phyloP scores from a whole-genome alignment of 2,888 invertebrate genomes.

The Caenorhabditis sp. region DNA sequence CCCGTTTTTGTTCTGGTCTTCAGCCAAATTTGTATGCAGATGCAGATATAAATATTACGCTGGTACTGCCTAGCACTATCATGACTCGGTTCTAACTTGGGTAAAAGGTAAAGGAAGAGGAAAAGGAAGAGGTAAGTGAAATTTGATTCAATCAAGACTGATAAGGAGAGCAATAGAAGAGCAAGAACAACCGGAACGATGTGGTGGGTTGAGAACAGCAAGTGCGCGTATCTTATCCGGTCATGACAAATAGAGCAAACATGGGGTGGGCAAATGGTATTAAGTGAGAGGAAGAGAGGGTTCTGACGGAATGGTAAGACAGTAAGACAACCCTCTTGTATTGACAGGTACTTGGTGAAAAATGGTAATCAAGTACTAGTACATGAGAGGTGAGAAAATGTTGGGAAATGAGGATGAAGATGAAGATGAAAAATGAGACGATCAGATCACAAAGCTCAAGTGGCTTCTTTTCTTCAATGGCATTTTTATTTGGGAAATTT shows the following conservation, averaged over 20 bases:
- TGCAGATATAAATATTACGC: no score
- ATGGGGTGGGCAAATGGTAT: conserved; percentile 27
- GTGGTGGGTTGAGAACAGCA: neutral
- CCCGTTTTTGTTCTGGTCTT: conserved; percentile 16
- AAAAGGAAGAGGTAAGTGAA: no score
- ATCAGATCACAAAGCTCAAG: conserved; percentile 26
- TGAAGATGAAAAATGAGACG: conserved; percentile 29
- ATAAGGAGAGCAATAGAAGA: neutral
- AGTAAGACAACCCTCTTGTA: no score
- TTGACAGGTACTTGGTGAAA: conserved; percentile 56
- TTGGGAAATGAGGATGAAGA: no score
- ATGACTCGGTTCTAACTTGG: neutral
- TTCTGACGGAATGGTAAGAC: conserved; percentile 34
- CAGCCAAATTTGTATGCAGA: conserved; percentile 30
- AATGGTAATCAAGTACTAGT: conserved; percentile 49
- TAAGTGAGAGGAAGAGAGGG: conserved; percentile 26
- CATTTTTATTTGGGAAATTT: no score
- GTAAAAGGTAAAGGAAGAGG: no score
- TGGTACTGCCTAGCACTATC: neutral
- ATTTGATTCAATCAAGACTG: no score
- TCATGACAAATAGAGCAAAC: conserved; percentile 52
- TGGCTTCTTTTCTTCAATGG: no score
- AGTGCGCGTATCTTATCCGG: conserved; percentile 47
- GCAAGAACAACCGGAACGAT: conserved; percentile 1
- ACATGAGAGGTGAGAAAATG: conserved; percentile 50